Percentiles rank a stretch among this genome's conserved stretches.
These are phyloP conservation scores for Zaprionus ornatus DNA, from an alignment of 1,140 invertebrate genomes.

Conservation along the genomic window DNA sequence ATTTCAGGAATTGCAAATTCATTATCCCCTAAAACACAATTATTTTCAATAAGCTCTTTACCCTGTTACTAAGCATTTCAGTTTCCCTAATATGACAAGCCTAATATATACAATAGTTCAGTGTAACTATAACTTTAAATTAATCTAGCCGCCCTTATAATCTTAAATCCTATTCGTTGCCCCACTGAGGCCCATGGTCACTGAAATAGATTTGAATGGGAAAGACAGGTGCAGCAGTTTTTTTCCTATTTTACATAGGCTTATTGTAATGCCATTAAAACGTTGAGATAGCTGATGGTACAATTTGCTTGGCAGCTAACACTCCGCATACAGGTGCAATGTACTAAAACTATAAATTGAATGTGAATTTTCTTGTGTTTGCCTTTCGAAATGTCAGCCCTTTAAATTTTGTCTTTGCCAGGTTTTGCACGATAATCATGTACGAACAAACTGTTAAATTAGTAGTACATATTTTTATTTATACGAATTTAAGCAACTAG, in stretches of 20 bases:
- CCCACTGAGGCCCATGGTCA: not conserved
- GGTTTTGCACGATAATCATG: not conserved
- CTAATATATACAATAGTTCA: not conserved
- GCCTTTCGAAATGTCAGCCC: not conserved
- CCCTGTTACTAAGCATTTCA: too few relatives aligned
- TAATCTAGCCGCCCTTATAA: not conserved
- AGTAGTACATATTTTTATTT: too few relatives aligned
- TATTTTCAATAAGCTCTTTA: too few relatives aligned
- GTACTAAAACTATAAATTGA: not conserved
- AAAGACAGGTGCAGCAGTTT: constrained; percentile 34
- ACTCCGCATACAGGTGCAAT: constrained; percentile 42
- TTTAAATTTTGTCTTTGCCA: not conserved
- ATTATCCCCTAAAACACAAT: too few relatives aligned
- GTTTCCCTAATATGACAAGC: not conserved
- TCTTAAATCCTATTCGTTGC: not conserved
- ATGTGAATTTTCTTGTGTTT: not conserved
- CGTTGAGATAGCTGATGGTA: not conserved
- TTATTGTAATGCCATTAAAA: constrained; percentile 31
- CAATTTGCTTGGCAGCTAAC: constrained; percentile 34
- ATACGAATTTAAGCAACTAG: too few relatives aligned
- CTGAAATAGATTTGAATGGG: constrained; percentile 14
- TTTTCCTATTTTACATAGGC: constrained; percentile 30
- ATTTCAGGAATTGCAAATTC: too few relatives aligned
- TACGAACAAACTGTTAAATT: not conserved
- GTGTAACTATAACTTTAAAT: not conserved